Evolutionary conservation across 2,888 invertebrate genomes (phyloP), one percentile per base, ranked within the genome.

Genomic region (Poecilus cupreus): DNA sequence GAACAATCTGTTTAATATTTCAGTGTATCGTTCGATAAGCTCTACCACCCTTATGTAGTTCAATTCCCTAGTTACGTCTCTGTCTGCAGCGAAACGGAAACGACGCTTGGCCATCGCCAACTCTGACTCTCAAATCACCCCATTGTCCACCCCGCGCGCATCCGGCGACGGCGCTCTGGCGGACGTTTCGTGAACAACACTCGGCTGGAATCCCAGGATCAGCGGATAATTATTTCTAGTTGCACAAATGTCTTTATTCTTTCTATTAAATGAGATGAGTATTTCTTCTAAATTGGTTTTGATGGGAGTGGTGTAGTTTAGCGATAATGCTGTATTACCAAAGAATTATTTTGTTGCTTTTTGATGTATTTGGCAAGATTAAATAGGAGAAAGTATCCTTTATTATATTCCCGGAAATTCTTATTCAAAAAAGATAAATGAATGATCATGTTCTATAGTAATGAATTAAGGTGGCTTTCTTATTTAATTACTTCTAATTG

Each of bases 51-150:
- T 8, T 54, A 54, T 3, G n/a, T 26, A 54, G 54, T 22, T 11
- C 8, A 54, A 54, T 54, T 54, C 54, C 22, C 54, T 22, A 54
- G 60, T 60, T 60, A 60, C 60, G 60, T 4, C 60, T 26, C 60
- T 60, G 54, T 54, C 11, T 22, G 8, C 18, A 8, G 16, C 26
- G 60, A 13, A 26, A 11, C 60, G 60, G 60, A 60, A 60, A 24
- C 43, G 13, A 43, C n/a, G 1, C 43, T 13, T 43, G n/a, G 43
- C 43, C 43, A 43, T 60, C 13, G 60, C 24, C 60, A 60, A 24
- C 60, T 54, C 60, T 60, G 60, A 60, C 60, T 60, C 60, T 60
- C 60, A 60, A 60, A 60, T 60, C 60, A 60, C 60, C 60, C 24
- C 13, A 60, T 60, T 60, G 60, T 60, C 60, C 60, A 60, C 24